A percentile compares a stretch with the other conserved stretches of the same genome.
phyloP scores from a whole-genome alignment of 2,888 invertebrate genomes.

The Chorisops tibialis region DNA sequence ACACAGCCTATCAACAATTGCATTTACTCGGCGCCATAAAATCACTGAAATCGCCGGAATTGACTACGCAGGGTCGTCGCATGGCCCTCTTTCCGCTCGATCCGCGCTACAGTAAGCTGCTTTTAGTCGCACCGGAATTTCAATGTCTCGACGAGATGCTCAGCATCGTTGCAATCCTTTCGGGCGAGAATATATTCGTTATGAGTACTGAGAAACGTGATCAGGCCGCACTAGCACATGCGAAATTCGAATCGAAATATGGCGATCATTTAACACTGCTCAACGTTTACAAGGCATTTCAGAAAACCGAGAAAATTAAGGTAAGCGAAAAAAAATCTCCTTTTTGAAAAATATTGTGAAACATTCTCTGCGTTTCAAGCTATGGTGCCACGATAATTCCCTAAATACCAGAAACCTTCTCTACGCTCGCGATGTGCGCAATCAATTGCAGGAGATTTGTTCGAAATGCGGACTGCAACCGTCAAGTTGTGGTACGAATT shows the following conservation, averaged over 20 bases:
- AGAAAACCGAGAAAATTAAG: constrained; percentile 67
- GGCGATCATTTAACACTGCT: constrained; percentile 92
- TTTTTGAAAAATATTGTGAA: not conserved
- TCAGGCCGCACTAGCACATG: constrained; percentile 66
- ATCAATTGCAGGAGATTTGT: constrained; percentile 74
- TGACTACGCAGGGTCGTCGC: constrained; percentile 75
- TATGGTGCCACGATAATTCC: constrained; percentile 88
- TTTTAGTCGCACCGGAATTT: constrained; percentile 72
- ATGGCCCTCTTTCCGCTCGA: constrained; percentile 92
- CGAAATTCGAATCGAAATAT: constrained; percentile 78
- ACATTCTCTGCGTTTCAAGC: constrained; percentile 34
- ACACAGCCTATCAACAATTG: constrained; percentile 62
- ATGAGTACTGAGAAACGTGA: constrained; percentile 67
- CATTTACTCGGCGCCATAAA: constrained; percentile 71
- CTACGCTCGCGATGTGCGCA: constrained; percentile 75
- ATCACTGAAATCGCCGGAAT: constrained; percentile 56
- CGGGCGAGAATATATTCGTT: constrained; percentile 82
- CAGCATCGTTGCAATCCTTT: constrained; percentile 81
- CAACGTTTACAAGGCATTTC: constrained; percentile 81
- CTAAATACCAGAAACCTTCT: constrained; percentile 77
- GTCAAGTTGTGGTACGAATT: constrained; percentile 62
- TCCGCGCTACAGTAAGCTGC: constrained; percentile 79
- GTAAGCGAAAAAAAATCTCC: constrained; percentile 42
- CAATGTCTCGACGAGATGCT: constrained; percentile 77
- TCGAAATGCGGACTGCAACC: constrained; percentile 59